Evolutionary conservation across 2,113 vertebrate genomes (phyloP).

Genomic region (Nyctibius bracteatus): DNA sequence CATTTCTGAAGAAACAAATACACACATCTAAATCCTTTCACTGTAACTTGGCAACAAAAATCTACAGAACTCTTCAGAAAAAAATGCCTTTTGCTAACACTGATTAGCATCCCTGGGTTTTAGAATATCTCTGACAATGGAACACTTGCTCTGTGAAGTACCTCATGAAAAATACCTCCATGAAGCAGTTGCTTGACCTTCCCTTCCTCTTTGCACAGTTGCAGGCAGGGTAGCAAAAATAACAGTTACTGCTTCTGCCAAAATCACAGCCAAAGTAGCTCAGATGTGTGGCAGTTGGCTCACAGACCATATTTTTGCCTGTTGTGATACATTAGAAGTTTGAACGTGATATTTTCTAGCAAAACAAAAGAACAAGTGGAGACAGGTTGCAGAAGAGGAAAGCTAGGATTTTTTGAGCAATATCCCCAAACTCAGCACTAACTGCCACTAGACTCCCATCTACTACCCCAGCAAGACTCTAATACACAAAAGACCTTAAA

Average conservation of each 20-base stretch:
- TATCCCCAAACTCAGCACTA: background rate
- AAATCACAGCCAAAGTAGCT: background rate
- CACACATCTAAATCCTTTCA: background rate
- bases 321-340: background rate
- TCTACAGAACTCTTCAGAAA: background rate
- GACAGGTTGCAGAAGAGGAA: background rate
- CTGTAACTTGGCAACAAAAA: background rate
- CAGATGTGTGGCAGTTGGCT: background rate
- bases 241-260: background rate
- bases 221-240: background rate
- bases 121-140: background rate
- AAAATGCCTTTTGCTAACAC: background rate
- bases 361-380: background rate
- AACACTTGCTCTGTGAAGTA: background rate
- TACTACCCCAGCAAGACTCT: background rate
- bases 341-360: background rate
- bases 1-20: background rate
- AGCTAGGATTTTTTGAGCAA: background rate
- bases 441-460: background rate
- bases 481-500: background rate
- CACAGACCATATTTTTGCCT: background rate
- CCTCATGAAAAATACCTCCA: background rate
- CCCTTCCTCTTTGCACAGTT: background rate
- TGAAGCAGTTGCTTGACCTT: background rate
- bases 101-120: background rate